Evolutionary conservation across 2,888 invertebrate species (phyloP), one percentile per base, ranked within the genome.

Genomic region (Eremobia ochroleuca): DNA sequence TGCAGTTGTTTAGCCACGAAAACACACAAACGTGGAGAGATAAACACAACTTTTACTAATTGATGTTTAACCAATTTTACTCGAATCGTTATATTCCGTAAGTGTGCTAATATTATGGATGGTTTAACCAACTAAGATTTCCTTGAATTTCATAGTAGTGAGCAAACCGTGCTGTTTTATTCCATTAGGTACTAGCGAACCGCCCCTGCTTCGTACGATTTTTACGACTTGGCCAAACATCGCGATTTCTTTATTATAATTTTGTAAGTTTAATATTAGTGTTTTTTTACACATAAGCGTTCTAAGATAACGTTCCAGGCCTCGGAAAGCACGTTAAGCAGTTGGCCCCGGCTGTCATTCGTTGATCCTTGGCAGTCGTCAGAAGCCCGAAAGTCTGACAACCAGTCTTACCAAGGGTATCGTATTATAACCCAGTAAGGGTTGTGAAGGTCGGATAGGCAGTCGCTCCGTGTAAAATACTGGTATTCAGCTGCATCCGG

Each of bases 141-240:
- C 79, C 59, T 55, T 28, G 59, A 78, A 83, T 52, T 46, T 34
- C 31, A 67, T 64, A 46, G 55, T 8, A 62, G 34, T 25, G 0
- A 59, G n/a, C 9, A 15, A 25, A 61, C 25, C n/a, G 21, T 6
- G 46, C 66, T 64, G 52, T 77, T 62, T 82, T 76, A 75, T 82
- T 76, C 62, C 59, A 70, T 34, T 25, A 21, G 25, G 2, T 25
- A 31, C 18, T 25, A 15, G 31, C 15, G 9, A 31, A 15, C 2
- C 4, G 25, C 0, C 66, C 46, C 15, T 8, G 25, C 8, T 25
- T 31, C 21, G 21, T 4, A 6, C 3, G 28, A 3, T 3, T 28
- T 31, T 25, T 15, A 8, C 15, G 15, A 52, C 9, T 15, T 25
- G 49, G 49, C 8, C 31, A 13, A 67, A 31, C 21, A 66, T 21